A percentile compares a stretch with the other conserved stretches of the same genome.
phyloP scores from a whole-genome alignment of 2,888 invertebrate genomes.

The Orthosia gracilis region DNA sequence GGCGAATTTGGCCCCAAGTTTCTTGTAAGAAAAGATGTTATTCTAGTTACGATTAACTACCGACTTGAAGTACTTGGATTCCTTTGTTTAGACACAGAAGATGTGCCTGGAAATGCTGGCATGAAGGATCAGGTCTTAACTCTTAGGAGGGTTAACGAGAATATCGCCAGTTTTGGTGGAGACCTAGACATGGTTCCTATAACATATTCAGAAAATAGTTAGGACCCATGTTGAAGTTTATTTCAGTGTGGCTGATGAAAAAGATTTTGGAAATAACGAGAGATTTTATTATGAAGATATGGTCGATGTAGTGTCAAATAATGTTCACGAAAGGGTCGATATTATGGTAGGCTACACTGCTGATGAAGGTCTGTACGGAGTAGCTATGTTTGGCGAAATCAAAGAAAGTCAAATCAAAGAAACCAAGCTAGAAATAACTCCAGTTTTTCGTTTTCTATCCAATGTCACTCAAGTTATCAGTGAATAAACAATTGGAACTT shows the following conservation, averaged over 20 bases:
- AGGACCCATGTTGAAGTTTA: constrained; percentile 37
- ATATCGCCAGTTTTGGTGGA: constrained; percentile 75
- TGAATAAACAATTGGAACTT: constrained; percentile 63
- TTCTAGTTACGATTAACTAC: constrained; percentile 81
- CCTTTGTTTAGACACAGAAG: constrained; percentile 75
- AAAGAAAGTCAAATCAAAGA: constrained; percentile 27
- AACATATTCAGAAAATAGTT: constrained; percentile 60
- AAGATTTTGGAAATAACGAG: constrained; percentile 71
- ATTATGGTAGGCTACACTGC: constrained; percentile 93
- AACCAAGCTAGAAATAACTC: constrained; percentile 34
- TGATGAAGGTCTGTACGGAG: too few species aligned
- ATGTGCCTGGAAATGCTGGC: constrained; percentile 80
- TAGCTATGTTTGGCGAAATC: constrained; percentile 32
- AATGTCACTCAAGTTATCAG: constrained; percentile 51
- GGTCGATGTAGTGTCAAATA: constrained; percentile 80
- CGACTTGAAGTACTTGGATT: constrained; percentile 79
- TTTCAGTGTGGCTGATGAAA: constrained; percentile 72
- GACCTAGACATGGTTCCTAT: constrained; percentile 68
- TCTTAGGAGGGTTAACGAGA: constrained; percentile 74
- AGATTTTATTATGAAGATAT: constrained; percentile 74
- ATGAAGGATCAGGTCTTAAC: constrained; percentile 81
- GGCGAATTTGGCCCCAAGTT: constrained; percentile 77
- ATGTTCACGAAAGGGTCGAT: constrained; percentile 90
- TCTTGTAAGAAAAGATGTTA: constrained; percentile 72
- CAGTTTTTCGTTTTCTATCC: constrained; percentile 63